phyloP scores from a whole-genome alignment of 2,113 vertebrate species.

The Callipepla californica region DNA sequence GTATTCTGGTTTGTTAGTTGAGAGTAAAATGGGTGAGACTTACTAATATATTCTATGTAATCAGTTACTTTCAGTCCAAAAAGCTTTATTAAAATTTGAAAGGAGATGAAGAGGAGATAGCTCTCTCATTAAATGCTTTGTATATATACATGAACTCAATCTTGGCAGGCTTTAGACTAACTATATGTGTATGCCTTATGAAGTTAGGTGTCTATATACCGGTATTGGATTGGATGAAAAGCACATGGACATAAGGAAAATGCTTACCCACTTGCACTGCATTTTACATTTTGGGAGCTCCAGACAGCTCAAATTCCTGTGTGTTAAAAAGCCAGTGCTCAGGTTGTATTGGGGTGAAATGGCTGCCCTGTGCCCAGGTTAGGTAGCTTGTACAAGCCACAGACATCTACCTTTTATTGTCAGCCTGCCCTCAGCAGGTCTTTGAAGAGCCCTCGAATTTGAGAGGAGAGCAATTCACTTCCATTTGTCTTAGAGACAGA shows the following conservation, averaged over 20 bases:
- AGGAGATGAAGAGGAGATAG: neutral
- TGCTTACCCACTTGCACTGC: accelerated
- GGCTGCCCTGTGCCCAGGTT: neutral
- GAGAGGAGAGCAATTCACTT: neutral
- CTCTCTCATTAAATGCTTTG: neutral
- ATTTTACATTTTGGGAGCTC: neutral
- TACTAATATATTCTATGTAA: neutral
- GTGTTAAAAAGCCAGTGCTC: neutral
- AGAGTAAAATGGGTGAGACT: neutral
- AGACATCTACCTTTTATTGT: neutral
- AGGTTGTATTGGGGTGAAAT: neutral
- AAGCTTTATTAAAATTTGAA: neutral
- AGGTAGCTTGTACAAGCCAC: neutral
- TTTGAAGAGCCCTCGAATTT: neutral
- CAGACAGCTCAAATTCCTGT: neutral
- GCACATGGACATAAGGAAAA: neutral
- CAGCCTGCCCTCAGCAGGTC: neutral
- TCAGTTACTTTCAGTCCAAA: neutral
- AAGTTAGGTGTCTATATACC: neutral
- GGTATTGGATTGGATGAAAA: neutral
- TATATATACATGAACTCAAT: neutral
- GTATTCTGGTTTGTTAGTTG: neutral
- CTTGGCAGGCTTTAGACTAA: neutral
- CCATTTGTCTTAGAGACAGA: neutral
- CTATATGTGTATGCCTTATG: neutral